Base-by-base conservation (phyloP, 2,888 invertebrate species). In the Saturnia pavonia region DNA sequence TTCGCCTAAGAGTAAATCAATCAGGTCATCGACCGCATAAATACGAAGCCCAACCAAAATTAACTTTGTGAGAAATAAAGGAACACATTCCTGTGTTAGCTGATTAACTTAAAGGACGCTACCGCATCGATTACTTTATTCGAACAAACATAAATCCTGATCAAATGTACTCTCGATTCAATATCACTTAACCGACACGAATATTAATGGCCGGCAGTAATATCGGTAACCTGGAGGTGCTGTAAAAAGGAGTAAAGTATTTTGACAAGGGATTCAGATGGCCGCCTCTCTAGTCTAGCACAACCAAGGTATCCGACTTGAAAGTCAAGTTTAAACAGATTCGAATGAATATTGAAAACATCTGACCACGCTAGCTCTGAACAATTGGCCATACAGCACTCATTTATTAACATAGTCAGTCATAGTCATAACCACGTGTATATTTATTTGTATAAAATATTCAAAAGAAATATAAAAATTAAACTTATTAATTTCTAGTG, bases 151-250 rank as follows among this genome's bases (percentile, higher is more conserved):
- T 82, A 81, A 83, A 82, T 82, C 80, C 75, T 70, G 72, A 73
- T 76, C 76, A 76, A 84, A 83, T 79, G 76, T 74, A 78, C 75
- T 74, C 73, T 71, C 71, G 75, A 72, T 78, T 72, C 76, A 69
- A 80, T 78, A 45, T 68, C 75, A 78, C 72, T 77, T 74, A 75
- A 79, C 72, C 71, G 73, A 73, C 72, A 76, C 71, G 75, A 71
- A 76, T 81, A 80, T 78, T 79, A 81, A 86, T 82, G 80, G 76
- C 74, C 74, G 68, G 71, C 70, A 72, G 76, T 78, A 72, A 83
- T 78, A 80, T 77, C 77, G 80, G 80, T 79, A 77, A 77, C 76
- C 74, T 70, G 72, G 70, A 74, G 27, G 63, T 45, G 25, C 69
- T 65, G 68, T 63, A 70, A 66, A 34, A 69, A 72, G 70, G 51